A percentile compares a stretch with the other conserved stretches of the same genome.
phyloP scores from a whole-genome alignment of 2,113 vertebrate species.

The Thermophis baileyi region DNA sequence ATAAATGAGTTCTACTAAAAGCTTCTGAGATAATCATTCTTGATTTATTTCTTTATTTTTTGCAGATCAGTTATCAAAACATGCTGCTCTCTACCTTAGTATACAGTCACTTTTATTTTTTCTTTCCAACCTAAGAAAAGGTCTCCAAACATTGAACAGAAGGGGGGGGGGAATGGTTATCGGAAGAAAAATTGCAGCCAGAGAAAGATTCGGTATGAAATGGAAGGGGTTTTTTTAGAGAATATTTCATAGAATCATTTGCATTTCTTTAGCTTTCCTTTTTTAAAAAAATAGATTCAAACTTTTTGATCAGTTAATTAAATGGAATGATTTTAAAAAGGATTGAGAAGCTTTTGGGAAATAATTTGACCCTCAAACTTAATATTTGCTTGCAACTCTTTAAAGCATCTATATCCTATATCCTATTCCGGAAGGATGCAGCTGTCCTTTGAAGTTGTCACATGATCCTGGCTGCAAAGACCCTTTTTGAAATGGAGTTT shows the following conservation, averaged over 20 bases:
- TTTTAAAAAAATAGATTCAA: background rate
- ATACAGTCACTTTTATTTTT: background rate
- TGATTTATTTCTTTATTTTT: background rate
- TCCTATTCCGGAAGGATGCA: background rate
- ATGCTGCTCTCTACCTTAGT: background rate
- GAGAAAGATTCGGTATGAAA: background rate
- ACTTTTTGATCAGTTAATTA: background rate
- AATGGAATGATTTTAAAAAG: background rate
- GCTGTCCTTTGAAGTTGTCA: background rate
- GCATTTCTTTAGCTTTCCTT: background rate
- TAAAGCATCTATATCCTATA: background rate
- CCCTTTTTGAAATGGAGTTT: background rate
- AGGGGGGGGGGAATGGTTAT: background rate
- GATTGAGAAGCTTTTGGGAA: background rate
- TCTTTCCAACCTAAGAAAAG: background rate
- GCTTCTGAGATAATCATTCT: accelerated
- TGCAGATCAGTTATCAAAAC: background rate
- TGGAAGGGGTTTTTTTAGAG: background rate
- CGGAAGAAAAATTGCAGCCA: background rate
- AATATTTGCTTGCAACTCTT: background rate
- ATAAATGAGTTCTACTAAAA: background rate
- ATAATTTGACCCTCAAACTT: background rate
- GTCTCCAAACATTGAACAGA: background rate
- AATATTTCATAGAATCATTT: background rate
- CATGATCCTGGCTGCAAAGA: background rate